These are phyloP conservation scores for Amblyteles armatorius DNA, from an alignment of 2,888 invertebrate species.

Conservation along the genomic window DNA sequence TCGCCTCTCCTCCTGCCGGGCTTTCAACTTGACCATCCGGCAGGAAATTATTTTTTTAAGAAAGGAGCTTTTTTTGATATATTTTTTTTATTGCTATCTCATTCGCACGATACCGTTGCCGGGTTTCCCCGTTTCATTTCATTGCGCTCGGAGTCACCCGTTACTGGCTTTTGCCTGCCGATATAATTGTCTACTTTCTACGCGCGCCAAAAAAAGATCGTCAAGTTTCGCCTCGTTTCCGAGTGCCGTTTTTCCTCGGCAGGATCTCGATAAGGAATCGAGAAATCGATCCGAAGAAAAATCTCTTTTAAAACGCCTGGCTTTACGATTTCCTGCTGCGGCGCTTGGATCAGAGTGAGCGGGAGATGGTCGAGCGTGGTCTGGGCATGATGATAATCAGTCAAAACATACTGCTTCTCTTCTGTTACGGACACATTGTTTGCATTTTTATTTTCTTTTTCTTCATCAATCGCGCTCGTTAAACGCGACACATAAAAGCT, in stretches of 20 bases:
- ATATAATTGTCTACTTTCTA: constrained; percentile 60
- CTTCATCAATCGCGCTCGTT: constrained; percentile 45
- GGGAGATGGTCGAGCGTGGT: neutral
- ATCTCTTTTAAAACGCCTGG: neutral
- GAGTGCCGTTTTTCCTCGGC: constrained; percentile 18
- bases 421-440: constrained; percentile 60
- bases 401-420: neutral
- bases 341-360: neutral
- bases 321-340: neutral
- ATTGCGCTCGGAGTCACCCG: neutral
- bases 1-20: neutral
- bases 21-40: neutral
- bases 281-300: constrained; percentile 32
- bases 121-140: constrained; percentile 25
- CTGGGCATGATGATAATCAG: neutral
- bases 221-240: constrained; percentile 10
- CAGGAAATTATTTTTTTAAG: neutral
- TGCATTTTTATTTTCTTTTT: constrained; percentile 57
- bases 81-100: neutral
- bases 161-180: constrained; percentile 10
- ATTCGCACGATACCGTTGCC: neutral
- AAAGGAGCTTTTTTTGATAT: neutral
- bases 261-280: constrained; percentile 29
- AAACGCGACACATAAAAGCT: constrained; percentile 61
- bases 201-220: constrained; percentile 51